Conservation (phyloP, 2,888 invertebrate species). For the Andrena chrysosceles region DNA sequence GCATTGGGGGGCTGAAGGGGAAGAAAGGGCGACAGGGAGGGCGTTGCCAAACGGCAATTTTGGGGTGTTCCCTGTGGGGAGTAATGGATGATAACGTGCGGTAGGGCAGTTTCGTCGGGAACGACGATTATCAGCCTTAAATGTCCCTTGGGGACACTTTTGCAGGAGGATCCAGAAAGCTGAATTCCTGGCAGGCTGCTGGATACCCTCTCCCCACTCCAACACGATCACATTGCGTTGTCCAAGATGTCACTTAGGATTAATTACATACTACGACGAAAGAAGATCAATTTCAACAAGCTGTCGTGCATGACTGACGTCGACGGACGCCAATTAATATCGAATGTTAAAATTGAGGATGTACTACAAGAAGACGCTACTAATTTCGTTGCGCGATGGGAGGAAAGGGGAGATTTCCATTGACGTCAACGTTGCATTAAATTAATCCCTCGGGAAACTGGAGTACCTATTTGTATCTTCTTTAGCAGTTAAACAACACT, state of each 20-base stretch:
- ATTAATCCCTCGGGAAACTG: no score
- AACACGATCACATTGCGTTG: background rate
- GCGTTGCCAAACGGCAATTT: slow-evolving; percentile 60
- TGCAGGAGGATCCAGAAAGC: slow-evolving; percentile 29
- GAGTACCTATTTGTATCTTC: no score
- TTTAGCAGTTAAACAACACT: no score
- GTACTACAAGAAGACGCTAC: background rate
- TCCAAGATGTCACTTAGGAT: background rate
- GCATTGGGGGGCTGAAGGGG: slow-evolving; percentile 10
- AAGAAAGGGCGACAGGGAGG: slow-evolving; percentile 26
- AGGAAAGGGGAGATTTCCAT: background rate
- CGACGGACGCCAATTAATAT: no score
- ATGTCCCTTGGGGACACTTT: slow-evolving; percentile 58
- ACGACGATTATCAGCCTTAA: slow-evolving; percentile 65
- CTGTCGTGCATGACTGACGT: no score
- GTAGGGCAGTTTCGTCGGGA: slow-evolving; percentile 67
- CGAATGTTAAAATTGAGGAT: no score
- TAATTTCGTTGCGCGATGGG: background rate
- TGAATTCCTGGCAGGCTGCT: slow-evolving; percentile 31
- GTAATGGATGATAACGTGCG: slow-evolving; percentile 73
- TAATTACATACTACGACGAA: slow-evolving; percentile 7
- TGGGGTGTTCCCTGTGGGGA: slow-evolving; percentile 41
- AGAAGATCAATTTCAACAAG: background rate
- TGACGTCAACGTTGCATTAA: background rate
- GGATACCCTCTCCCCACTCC: background rate